Evolutionary conservation across 1,140 invertebrate genomes (phyloP).

Genomic region (Calosoma granatense): DNA sequence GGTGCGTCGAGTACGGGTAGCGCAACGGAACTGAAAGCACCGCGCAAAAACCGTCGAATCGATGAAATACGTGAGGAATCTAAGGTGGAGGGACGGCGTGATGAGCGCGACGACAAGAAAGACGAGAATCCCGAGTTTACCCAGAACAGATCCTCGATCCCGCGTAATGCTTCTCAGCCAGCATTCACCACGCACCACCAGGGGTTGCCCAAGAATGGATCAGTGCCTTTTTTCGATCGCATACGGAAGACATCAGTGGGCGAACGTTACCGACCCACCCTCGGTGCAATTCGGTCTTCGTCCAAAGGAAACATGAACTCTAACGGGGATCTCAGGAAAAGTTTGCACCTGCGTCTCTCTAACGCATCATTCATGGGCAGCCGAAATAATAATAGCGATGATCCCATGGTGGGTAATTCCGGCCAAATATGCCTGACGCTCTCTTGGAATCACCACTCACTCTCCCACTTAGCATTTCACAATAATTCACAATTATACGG

Average conservation of each 20-base stretch:
- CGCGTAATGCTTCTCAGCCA: conserved; percentile 73
- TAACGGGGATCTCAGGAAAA: conserved; percentile 37
- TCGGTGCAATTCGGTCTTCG: conserved; percentile 62
- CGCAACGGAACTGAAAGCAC: conserved; percentile 1
- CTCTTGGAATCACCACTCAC: background rate
- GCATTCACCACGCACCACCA: conserved; percentile 71
- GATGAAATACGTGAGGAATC: conserved; percentile 34
- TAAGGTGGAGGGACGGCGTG: conserved; percentile 19
- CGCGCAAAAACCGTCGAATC: conserved; percentile 24
- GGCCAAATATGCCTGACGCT: background rate
- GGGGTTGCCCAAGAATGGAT: conserved; percentile 73
- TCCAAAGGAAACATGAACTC: conserved; percentile 48
- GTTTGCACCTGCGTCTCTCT: conserved; percentile 44
- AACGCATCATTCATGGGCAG: conserved; percentile 47
- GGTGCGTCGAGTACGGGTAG: conserved; percentile 22
- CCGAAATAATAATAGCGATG: conserved; percentile 49
- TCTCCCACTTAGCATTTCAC: background rate
- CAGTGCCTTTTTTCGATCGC: conserved; percentile 76
- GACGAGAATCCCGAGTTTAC: conserved; percentile 32
- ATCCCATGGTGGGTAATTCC: conserved; percentile 40
- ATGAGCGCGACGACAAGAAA: conserved; percentile 25
- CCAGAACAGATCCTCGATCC: conserved; percentile 36
- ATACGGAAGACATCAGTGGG: conserved; percentile 69
- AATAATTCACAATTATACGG: background rate
- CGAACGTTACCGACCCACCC: conserved; percentile 65